Conservation (phyloP, 2,888 invertebrate species). For the Cantharis lateralis region DNA sequence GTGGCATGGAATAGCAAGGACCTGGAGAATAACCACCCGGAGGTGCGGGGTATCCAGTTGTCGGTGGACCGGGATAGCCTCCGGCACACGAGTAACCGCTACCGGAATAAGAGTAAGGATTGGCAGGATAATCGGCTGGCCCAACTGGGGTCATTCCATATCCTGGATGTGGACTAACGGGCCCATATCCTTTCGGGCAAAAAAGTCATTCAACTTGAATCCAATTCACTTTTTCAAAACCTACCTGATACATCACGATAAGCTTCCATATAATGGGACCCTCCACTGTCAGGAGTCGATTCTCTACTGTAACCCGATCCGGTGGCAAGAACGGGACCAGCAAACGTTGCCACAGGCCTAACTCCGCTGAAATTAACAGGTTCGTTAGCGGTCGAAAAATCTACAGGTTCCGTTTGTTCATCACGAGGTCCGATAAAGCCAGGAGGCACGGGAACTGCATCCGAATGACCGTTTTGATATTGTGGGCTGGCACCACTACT, state of each 20-base stretch:
- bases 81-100: slow-evolving; percentile 53
- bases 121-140: slow-evolving; percentile 80
- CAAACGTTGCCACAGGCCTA: slow-evolving; percentile 58
- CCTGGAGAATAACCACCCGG: slow-evolving; percentile 60
- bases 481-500: slow-evolving; percentile 65
- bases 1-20: slow-evolving; percentile 87
- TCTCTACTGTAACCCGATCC: slow-evolving; percentile 80
- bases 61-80: slow-evolving; percentile 60
- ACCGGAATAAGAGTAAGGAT: slow-evolving; percentile 67
- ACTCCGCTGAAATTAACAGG: slow-evolving; percentile 67
- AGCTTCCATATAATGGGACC: slow-evolving; percentile 86
- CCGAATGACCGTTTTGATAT: slow-evolving; percentile 59
- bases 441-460: slow-evolving; percentile 58
- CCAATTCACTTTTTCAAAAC: neutral
- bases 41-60: slow-evolving; percentile 67
- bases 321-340: slow-evolving; percentile 57
- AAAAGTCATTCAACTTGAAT: neutral
- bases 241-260: slow-evolving; percentile 85
- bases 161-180: slow-evolving; percentile 84
- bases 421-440: slow-evolving; percentile 63
- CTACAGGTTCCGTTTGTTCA: slow-evolving; percentile 74
- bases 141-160: slow-evolving; percentile 73
- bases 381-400: slow-evolving; percentile 70
- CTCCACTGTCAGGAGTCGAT: slow-evolving; percentile 87
- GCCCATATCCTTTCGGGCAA: slow-evolving; percentile 70